Percentiles rank a stretch among this genome's conserved stretches.
These are phyloP conservation scores for Phyllotis vaccarum DNA, from an alignment of 2,797 vertebrate species.

Conservation along the genomic window DNA sequence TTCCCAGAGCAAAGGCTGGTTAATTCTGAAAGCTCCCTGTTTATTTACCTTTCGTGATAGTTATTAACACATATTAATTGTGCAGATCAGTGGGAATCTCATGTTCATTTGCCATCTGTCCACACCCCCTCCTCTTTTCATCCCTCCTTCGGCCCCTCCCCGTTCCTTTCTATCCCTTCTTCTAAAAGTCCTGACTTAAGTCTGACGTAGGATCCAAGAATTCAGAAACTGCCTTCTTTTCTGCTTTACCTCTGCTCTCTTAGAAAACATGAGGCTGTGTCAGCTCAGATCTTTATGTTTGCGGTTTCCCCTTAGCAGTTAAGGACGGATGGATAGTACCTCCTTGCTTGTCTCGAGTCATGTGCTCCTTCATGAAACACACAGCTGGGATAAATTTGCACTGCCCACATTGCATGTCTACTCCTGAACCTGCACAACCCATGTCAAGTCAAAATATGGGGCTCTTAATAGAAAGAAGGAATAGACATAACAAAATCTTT, in stretches of 20 bases:
- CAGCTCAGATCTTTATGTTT: not conserved
- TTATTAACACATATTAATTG: not conserved
- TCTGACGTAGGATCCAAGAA: not conserved
- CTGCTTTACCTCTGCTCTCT: not conserved
- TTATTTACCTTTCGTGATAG: not conserved
- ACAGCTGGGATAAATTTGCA: not conserved
- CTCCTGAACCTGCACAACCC: not conserved
- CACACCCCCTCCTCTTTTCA: not conserved
- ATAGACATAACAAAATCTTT: not conserved
- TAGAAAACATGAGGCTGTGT: not conserved
- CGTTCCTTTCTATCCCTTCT: not conserved
- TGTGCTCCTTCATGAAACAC: not conserved
- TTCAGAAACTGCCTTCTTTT: not conserved
- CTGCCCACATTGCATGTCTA: not conserved
- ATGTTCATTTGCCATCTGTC: not conserved
- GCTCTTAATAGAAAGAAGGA: not conserved
- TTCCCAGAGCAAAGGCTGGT: not conserved
- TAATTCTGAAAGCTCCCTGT: not conserved
- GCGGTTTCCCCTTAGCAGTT: not conserved
- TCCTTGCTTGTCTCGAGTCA: not conserved
- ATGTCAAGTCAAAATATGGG: not conserved
- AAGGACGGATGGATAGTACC: not conserved
- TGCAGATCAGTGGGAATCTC: not conserved
- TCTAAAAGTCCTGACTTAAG: conserved; percentile 14
- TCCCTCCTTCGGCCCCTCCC: not conserved